Evolutionary conservation across 2,888 invertebrate genomes (phyloP).

Genomic region (Drosophila colorata): DNA sequence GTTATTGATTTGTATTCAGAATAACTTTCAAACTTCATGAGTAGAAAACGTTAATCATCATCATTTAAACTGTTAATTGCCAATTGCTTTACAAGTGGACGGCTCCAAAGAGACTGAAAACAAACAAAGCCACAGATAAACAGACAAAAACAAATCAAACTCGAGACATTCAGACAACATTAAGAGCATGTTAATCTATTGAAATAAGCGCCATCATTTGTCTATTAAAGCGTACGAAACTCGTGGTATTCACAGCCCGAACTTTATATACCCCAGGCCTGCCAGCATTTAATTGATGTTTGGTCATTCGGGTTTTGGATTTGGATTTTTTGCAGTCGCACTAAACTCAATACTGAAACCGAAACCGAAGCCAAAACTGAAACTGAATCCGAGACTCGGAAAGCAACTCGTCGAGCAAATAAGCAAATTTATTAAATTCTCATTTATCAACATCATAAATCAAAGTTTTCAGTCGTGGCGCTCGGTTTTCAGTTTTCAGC

Average conservation of each 20-base stretch:
- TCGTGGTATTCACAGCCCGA: constrained; percentile 7
- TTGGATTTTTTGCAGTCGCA: constrained; percentile 19
- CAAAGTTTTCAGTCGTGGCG: constrained; percentile 50
- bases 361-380: constrained; percentile 22
- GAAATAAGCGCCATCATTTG: constrained; percentile 77
- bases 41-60: not conserved
- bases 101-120: constrained; percentile 1
- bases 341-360: constrained; percentile 32
- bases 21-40: not conserved
- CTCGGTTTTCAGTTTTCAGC: constrained; percentile 27
- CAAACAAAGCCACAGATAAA: constrained; percentile 24
- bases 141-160: constrained; percentile 11
- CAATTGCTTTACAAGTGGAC: constrained; percentile 30
- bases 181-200: constrained; percentile 66
- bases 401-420: constrained; percentile 42
- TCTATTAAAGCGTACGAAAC: constrained; percentile 40
- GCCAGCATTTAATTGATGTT: constrained; percentile 62
- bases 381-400: constrained; percentile 19
- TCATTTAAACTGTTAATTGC: constrained; percentile 22
- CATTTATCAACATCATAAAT: constrained; percentile 80
- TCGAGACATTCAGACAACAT: constrained; percentile 45
- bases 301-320: constrained; percentile 21
- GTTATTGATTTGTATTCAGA: not conserved
- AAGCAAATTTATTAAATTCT: constrained; percentile 79
- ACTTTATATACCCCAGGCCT: constrained; percentile 31